Conservation (phyloP, 2,113 vertebrate species). For the Pteruthius melanotis region DNA sequence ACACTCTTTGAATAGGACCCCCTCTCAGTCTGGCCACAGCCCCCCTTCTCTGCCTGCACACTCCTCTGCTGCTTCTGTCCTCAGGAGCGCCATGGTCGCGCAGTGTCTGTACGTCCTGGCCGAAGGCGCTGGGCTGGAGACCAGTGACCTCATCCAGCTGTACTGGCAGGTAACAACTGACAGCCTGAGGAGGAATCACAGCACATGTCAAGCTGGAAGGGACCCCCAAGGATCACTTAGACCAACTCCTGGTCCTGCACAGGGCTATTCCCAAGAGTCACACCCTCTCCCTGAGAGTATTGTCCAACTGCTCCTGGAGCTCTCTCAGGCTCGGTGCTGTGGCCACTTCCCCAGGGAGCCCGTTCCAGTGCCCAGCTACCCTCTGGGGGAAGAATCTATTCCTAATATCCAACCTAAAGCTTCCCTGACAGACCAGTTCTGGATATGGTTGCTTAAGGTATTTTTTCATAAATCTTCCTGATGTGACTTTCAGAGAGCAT, state of each 20-base stretch:
- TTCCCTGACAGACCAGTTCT: neutral
- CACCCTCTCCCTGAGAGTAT: neutral
- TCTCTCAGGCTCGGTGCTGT: neutral
- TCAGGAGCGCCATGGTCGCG: neutral
- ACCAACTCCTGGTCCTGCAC: neutral
- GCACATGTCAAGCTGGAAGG: neutral
- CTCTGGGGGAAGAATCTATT: neutral
- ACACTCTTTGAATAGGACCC: fast-evolving
- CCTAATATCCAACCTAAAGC: neutral
- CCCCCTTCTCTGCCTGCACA: neutral
- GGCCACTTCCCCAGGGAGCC: neutral
- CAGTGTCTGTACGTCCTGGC: neutral
- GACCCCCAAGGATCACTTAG: neutral
- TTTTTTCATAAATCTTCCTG: neutral
- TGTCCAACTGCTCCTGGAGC: neutral
- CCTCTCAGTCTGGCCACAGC: too few relatives aligned
- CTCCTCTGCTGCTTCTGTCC: neutral
- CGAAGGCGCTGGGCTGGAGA: neutral
- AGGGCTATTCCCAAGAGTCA: too few relatives aligned
- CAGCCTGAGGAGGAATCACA: too few relatives aligned
- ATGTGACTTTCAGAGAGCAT: conserved; percentile 23
- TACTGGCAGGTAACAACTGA: neutral
- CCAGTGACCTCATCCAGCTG: neutral
- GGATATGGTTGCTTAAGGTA: neutral
- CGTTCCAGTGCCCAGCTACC: too few relatives aligned